A percentile compares a stretch with the other conserved stretches of the same genome.
Evolutionary conservation across 2,797 vertebrate species (phyloP).

Genomic region (Lepidocolaptes lacrymiger): DNA sequence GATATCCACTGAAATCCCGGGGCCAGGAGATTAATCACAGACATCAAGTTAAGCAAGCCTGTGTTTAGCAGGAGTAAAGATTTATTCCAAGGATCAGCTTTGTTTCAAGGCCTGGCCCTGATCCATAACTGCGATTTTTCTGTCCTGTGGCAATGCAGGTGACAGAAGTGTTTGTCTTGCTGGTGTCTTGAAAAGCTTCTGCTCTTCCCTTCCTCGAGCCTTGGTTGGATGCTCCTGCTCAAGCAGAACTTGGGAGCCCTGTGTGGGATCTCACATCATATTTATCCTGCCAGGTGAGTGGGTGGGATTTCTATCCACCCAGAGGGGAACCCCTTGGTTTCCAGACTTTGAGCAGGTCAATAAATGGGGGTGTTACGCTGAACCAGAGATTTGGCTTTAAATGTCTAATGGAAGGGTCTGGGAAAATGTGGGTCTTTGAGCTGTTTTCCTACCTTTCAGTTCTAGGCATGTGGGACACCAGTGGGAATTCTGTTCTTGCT

Average conservation of each 20-base stretch:
- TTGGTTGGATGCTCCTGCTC: background rate
- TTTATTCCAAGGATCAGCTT: background rate
- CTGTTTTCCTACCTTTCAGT: background rate
- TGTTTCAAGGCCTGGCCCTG: background rate
- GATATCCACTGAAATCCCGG: background rate
- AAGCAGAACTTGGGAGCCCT: background rate
- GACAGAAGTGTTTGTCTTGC: fast-evolving
- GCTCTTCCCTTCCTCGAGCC: background rate
- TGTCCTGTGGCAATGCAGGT: background rate
- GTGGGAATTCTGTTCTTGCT: background rate
- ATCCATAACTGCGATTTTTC: background rate
- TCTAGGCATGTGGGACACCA: background rate
- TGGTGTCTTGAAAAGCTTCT: background rate
- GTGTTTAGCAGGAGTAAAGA: background rate
- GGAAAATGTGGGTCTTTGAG: background rate
- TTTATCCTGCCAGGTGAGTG: background rate
- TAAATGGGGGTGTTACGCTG: background rate
- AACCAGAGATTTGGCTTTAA: background rate
- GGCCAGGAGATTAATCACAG: background rate
- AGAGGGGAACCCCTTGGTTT: background rate
- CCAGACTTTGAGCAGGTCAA: background rate
- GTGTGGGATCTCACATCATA: background rate
- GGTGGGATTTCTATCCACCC: background rate
- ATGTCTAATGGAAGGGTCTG: background rate
- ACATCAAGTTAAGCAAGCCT: background rate